Conservation (phyloP, 2,113 vertebrate species). For the Vicugna pacos region DNA sequence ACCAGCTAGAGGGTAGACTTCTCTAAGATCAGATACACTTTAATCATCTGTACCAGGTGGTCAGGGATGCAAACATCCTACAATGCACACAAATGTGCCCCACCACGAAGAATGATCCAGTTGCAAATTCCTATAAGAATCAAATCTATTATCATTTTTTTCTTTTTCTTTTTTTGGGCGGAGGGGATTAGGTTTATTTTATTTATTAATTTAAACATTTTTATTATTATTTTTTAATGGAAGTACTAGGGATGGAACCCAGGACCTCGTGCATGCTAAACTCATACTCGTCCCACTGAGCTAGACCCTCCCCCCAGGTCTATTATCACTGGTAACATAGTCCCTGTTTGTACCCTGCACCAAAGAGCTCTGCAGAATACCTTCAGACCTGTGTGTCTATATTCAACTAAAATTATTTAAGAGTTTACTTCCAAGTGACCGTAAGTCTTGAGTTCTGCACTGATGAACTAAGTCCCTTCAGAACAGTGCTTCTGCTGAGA, state of each 20-base stretch:
- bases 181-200: too few species aligned
- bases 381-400: background rate
- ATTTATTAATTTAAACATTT: too few species aligned
- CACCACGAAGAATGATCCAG: background rate
- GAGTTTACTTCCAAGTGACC: background rate
- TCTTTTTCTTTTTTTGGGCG: too few species aligned
- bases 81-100: too few species aligned
- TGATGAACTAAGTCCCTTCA: background rate
- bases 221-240: too few species aligned
- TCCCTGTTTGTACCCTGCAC: background rate
- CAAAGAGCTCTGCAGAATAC: background rate
- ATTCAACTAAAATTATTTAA: constrained; percentile 34
- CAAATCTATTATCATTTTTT: too few species aligned
- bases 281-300: too few species aligned
- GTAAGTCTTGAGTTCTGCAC: background rate
- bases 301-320: too few species aligned
- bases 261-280: too few species aligned
- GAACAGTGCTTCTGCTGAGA: background rate
- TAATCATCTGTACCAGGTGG: background rate
- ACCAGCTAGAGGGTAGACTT: background rate
- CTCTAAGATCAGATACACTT: background rate
- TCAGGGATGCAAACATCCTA: background rate
- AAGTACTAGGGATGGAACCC: too few species aligned
- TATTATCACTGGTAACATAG: background rate
- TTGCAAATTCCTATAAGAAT: background rate